Percentiles rank a stretch among this genome's conserved stretches.
phyloP scores from a whole-genome alignment of 2,113 vertebrate species.

The Phaethornis superciliosus region DNA sequence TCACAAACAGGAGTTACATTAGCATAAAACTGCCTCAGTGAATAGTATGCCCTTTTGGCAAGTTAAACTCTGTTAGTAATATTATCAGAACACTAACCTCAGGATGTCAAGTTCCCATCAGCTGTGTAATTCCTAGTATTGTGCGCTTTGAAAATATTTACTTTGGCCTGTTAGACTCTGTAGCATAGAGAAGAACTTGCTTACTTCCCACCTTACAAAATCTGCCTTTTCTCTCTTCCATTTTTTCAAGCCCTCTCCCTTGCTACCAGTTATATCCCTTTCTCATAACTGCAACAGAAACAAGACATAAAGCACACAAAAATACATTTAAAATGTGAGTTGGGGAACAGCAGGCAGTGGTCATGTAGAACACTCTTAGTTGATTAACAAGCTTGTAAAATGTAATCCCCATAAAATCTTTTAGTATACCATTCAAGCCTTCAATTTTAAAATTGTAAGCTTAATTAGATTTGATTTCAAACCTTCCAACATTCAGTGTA shows the following conservation, averaged over 20 bases:
- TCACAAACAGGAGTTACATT: not conserved
- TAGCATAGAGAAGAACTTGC: not conserved
- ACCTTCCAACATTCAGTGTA: not conserved
- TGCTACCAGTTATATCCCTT: not conserved
- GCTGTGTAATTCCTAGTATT: conserved; percentile 33
- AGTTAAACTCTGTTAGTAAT: conserved; percentile 12
- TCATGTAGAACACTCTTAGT: not conserved
- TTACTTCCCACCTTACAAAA: conserved; percentile 24
- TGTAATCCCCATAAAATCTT: not conserved
- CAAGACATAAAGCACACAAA: not conserved
- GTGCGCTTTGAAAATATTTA: conserved; percentile 49
- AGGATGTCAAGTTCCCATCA: conserved; percentile 42
- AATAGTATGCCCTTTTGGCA: not conserved
- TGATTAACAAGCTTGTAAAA: not conserved
- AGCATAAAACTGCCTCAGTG: not conserved
- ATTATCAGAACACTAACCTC: conserved; percentile 21
- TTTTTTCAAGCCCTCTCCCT: conserved; percentile 3
- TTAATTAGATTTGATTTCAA: not conserved
- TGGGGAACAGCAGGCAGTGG: not conserved
- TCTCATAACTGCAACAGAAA: conserved; percentile 32
- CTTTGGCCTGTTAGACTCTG: conserved; percentile 40
- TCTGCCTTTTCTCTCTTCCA: conserved; percentile 18
- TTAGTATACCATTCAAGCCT: not conserved
- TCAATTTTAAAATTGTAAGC: not conserved
- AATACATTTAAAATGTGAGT: not conserved